Evolutionary conservation across 1,140 invertebrate species (phyloP).

Genomic region (Papilio polytes): DNA sequence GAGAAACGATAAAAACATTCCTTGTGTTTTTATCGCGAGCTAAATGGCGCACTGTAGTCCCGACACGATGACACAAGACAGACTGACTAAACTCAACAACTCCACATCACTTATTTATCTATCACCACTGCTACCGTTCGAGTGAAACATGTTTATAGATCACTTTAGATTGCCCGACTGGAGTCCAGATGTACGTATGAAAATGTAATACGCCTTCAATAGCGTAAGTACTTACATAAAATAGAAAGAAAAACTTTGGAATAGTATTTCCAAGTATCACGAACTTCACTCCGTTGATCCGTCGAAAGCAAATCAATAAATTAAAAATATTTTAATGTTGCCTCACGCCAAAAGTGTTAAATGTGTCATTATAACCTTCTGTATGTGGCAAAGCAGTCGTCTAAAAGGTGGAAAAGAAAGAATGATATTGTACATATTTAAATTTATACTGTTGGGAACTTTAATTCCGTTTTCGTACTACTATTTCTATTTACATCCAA

Average conservation of each 20-base stretch:
- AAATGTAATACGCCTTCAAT: constrained; percentile 60
- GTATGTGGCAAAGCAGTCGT: neutral
- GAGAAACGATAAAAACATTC: constrained; percentile 65
- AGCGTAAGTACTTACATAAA: constrained; percentile 72
- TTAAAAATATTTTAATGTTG: constrained; percentile 33
- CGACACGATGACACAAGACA: constrained; percentile 70
- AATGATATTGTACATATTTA: too few relatives aligned
- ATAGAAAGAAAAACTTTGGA: constrained; percentile 72
- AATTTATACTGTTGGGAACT: too few relatives aligned
- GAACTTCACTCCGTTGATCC: constrained; percentile 64
- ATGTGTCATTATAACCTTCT: constrained; percentile 5
- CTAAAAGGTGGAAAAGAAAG: too few relatives aligned
- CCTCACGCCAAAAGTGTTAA: neutral
- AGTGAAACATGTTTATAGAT: constrained; percentile 45
- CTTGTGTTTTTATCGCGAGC: constrained; percentile 65
- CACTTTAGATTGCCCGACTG: constrained; percentile 49
- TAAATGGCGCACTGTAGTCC: constrained; percentile 74
- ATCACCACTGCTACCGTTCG: constrained; percentile 47
- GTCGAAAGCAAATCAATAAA: constrained; percentile 48
- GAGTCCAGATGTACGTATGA: constrained; percentile 49
- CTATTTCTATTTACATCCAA: too few relatives aligned
- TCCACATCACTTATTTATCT: constrained; percentile 59
- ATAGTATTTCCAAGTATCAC: constrained; percentile 68
- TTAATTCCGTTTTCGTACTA: too few relatives aligned
- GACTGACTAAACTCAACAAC: constrained; percentile 62